phyloP scores from a whole-genome alignment of 2,797 vertebrate species.

The Hippocampus kuda region DNA sequence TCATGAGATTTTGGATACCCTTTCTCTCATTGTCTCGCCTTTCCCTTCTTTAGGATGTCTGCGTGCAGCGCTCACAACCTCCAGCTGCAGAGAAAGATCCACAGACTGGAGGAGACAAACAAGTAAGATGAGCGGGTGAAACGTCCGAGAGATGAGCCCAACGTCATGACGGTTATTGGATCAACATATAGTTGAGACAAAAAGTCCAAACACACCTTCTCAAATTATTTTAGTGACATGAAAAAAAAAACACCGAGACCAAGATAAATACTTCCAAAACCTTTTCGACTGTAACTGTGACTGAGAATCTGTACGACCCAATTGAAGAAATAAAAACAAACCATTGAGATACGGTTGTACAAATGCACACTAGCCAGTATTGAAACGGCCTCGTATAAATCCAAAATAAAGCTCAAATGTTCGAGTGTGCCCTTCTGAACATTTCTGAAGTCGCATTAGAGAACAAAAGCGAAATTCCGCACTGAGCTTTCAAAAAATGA shows the following conservation, averaged over 20 bases:
- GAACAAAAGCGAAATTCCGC: too few relatives aligned
- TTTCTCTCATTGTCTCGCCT: neutral
- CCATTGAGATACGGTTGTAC: neutral
- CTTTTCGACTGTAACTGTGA: too few relatives aligned
- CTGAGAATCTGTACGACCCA: too few relatives aligned
- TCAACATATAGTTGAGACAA: neutral
- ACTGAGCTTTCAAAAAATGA: too few relatives aligned
- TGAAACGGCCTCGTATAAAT: too few relatives aligned
- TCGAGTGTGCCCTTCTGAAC: too few relatives aligned
- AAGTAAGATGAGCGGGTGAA: conserved; percentile 65
- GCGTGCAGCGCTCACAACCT: conserved; percentile 80
- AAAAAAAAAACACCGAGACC: neutral
- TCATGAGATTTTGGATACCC: neutral
- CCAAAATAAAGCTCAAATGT: too few relatives aligned
- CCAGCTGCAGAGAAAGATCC: conserved; percentile 83
- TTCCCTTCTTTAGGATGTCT: conserved; percentile 71
- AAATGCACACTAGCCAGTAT: too few relatives aligned
- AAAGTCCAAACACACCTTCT: neutral
- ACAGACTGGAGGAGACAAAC: conserved; percentile 84
- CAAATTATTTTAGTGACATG: too few relatives aligned
- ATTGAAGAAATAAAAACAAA: neutral
- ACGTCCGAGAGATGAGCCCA: neutral
- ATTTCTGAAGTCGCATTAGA: too few relatives aligned
- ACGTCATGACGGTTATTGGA: neutral
- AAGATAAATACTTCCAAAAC: neutral